Base-by-base conservation (phyloP, 2,797 vertebrate genomes). In the Gastrophryne carolinensis region DNA sequence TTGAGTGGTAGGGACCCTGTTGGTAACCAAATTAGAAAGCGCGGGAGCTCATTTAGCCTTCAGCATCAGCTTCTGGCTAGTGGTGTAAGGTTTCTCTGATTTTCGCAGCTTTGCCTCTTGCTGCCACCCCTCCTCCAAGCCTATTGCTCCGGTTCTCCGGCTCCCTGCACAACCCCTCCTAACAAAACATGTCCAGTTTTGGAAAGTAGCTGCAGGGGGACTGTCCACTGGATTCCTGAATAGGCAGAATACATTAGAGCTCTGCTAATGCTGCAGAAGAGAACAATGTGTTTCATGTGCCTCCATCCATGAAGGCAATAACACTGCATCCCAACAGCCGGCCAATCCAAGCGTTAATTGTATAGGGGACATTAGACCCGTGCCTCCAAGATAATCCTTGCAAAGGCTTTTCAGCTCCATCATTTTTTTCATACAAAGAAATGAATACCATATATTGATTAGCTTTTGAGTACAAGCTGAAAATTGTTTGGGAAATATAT, bases 111-210 rank as follows among this genome's bases (percentile, higher is more conserved):
- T 65, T 52, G 54, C 50, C 57, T 56, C 67, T 75, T 68, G 61
- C 44, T 49, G 57, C 39, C 53, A 67, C 74, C 66, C 78, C 49
- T 66, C 62, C 66, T 79, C 73, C 72, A 60, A 63, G 32, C 69
- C 54, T 66, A 56, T 68, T 47, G 37, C 57, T 57, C 54, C 78
- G 58, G 66, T 71, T 61, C 49, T 30, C 66, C 66, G 63, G 58
- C 66, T 54, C 60, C 39, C 50, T 37, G 60, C 50, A 49, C 50
- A 78, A 29, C 75, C 60, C 75, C 68, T 78, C 68, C 75, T 65
- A 64, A 71, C 68, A 78, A 78, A 78, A 78, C 75, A 78, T 72
- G 68, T 78, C 75, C 75, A 72, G 50, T 78, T 78, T 78, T 72
- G 75, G 75, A 78, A 72, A 78, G 67, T 78, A 78, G 75, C 67